These are phyloP conservation scores for Zhuqinia jingwanae DNA, from an alignment of 2,888 invertebrate genomes.

Conservation along the genomic window DNA sequence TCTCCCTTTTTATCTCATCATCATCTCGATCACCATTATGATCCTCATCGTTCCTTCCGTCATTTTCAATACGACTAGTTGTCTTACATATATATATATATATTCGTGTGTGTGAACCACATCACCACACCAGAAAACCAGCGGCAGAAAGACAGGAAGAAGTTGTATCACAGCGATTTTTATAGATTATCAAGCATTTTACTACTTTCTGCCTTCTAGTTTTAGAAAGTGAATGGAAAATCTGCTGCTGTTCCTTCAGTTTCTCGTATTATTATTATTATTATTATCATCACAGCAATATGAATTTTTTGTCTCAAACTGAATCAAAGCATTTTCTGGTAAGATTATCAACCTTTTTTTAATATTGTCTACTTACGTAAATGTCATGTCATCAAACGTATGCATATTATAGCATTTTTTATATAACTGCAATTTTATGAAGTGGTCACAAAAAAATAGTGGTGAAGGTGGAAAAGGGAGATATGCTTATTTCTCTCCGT, in stretches of 20 bases:
- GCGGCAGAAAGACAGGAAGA: neutral
- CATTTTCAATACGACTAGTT: neutral
- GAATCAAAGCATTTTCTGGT: slow-evolving; percentile 8
- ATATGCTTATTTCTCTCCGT: slow-evolving; percentile 15
- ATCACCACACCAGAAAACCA: no score
- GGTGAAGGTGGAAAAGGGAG: slow-evolving; percentile 7
- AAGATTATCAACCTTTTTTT: slow-evolving; percentile 6
- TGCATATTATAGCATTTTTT: neutral
- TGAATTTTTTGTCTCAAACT: slow-evolving; percentile 1
- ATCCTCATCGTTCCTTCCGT: slow-evolving; percentile 47
- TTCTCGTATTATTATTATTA: no score
- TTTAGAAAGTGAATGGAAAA: slow-evolving; percentile 7
- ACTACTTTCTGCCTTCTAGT: slow-evolving; percentile 4
- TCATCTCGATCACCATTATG: slow-evolving; percentile 6
- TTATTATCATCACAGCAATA: neutral
- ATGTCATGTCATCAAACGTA: neutral
- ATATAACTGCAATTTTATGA: neutral
- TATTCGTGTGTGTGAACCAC: neutral
- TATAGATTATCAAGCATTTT: slow-evolving; percentile 27
- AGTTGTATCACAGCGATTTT: neutral
- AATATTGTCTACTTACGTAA: slow-evolving; percentile 10
- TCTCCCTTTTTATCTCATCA: slow-evolving; percentile 47
- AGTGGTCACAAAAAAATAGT: neutral
- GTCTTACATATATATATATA: no score
- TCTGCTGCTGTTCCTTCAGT: neutral